Base-by-base conservation (phyloP, 1,140 invertebrate genomes). In the Apis cerana region DNA sequence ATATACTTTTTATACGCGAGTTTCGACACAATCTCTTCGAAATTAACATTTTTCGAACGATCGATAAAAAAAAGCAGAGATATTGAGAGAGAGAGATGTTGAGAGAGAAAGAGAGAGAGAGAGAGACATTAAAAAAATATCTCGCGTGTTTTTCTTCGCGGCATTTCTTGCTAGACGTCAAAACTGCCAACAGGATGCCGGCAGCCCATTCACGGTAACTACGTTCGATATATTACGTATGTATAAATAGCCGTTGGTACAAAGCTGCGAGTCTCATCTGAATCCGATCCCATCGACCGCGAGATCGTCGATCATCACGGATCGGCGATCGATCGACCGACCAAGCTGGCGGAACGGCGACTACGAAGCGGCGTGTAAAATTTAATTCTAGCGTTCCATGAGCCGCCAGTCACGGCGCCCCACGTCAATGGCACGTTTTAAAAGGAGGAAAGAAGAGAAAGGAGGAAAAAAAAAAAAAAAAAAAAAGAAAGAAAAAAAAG, bases 251-350 rank as follows among this genome's bases (percentile, higher is more conserved):
- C 78, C 79, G 79, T 88, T 84, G 86, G 85, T 87, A 88, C 85
- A 88, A 88, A 87, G 80, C 56, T 74, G 74, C 78, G 74, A 88
- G 79, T 84, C 82, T 68, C 78, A 87, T 58, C 56, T 80, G 59
- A 88, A 88, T 88, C 86, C 86, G 85, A 86, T 87, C 85, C 85
- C 62, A 87, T 80, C 84, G 71, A 80, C 78, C 85, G 85, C 81
- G 62, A 83, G 56, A 84, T 74, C 64, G 71, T 76, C 74, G 85
- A 83, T 87, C 72, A 56, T 74, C 27, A 61, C 17, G 62, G 83
- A 87, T 87, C 86, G 86, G 67, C 77, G 86, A 85, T 82, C 85
- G 86, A 85, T 85, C 80, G 83, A 87, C 69, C 79, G 86, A 88
- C 74, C 83, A 85, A 88, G 71, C n/a, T 68, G 71, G 75, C 52